These are phyloP conservation scores for Cryptotermes secundus DNA, from an alignment of 1,140 invertebrate genomes.

Conservation along the genomic window DNA sequence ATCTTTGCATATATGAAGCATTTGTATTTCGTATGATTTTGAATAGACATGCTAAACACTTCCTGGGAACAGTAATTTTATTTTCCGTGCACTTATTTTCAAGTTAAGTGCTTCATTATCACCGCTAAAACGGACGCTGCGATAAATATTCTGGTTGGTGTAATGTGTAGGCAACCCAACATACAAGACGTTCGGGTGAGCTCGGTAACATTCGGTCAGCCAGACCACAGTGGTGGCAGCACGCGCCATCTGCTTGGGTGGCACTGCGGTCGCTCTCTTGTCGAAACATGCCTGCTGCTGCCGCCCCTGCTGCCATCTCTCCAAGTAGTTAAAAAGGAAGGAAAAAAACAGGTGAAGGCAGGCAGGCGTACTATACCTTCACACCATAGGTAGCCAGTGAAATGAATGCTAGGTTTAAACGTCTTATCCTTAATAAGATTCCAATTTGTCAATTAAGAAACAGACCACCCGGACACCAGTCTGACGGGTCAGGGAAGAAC, in stretches of 20 bases:
- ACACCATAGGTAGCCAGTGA: neutral
- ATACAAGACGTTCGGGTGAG: neutral
- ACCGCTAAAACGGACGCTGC: too few species aligned
- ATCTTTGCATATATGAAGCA: too few species aligned
- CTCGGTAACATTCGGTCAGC: neutral
- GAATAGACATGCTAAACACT: too few species aligned
- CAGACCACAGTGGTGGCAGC: neutral
- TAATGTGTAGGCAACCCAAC: too few species aligned
- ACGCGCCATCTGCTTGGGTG: conserved; percentile 9
- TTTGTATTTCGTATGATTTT: too few species aligned
- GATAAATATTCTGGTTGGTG: too few species aligned
- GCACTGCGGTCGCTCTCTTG: conserved; percentile 12
- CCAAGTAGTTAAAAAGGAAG: neutral
- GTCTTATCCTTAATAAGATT: conserved; percentile 26
- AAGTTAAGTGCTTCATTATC: too few species aligned
- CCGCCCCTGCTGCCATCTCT: neutral
- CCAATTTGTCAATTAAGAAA: conserved; percentile 30
- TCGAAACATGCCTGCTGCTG: neutral
- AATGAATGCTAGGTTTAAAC: neutral
- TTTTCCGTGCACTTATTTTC: too few species aligned
- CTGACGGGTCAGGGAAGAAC: neutral
- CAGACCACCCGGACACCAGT: conserved; percentile 27
- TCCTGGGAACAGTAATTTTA: too few species aligned
- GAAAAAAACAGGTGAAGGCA: too few species aligned
- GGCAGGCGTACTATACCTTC: neutral